Evolutionary conservation across 2,888 invertebrate genomes (phyloP).

Genomic region (Hemithea aestivaria): DNA sequence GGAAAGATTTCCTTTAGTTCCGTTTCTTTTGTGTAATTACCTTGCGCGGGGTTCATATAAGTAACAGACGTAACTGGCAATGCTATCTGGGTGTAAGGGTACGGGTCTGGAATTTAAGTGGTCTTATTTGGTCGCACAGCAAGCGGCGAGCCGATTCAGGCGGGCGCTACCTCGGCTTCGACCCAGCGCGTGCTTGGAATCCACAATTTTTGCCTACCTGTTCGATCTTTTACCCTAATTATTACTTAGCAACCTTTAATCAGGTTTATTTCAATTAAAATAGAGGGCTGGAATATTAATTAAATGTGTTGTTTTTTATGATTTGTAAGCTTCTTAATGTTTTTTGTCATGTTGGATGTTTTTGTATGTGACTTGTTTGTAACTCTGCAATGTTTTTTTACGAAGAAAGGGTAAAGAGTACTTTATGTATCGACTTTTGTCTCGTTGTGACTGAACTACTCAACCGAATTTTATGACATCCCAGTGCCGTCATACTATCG

Average conservation of each 20-base stretch:
- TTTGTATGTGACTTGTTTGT: no score
- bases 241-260: constrained; percentile 50
- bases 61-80: constrained; percentile 59
- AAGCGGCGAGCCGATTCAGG: constrained; percentile 57
- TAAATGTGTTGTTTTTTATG: background rate
- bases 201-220: constrained; percentile 57
- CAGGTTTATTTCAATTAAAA: constrained; percentile 44
- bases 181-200: constrained; percentile 61
- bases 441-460: no score
- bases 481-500: no score
- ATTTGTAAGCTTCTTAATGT: no score
- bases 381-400: no score
- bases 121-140: constrained; percentile 60
- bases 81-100: constrained; percentile 62
- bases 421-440: no score
- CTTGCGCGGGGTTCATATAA: constrained; percentile 57
- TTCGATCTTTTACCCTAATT: constrained; percentile 59
- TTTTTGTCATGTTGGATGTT: no score
- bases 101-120: constrained; percentile 73
- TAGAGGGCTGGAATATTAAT: constrained; percentile 6
- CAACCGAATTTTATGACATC: no score
- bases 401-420: no score
- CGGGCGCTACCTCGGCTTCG: constrained; percentile 35
- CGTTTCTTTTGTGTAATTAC: constrained; percentile 72
- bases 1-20: constrained; percentile 52